Evolutionary conservation across 2,888 invertebrate species (phyloP), one percentile per base, ranked within the genome.

Genomic region (Drosophila meridiana): DNA sequence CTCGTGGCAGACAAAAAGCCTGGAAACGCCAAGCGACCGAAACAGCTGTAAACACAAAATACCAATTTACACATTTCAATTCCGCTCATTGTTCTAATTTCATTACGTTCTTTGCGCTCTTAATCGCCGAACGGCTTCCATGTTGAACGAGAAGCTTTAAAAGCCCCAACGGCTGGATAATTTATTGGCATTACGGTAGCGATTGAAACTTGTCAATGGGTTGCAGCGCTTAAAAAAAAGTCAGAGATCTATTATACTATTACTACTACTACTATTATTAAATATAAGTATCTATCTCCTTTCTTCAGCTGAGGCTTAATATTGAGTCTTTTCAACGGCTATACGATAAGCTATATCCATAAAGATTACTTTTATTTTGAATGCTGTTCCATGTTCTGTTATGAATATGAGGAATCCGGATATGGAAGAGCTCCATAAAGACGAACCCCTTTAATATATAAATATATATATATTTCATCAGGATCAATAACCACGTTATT

Each of bases 21-120:
- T 28, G 59, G 47, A 20, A 14, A 9, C 32, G 50, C 1, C 48
- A 42, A 3, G 13, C 34, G 7, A 6, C 60, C 42, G 36, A 34
- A 70, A 58, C 58, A 62, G 42, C 53, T 50, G 65, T 50, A 42
- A 75, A 56, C 32, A 52, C 52, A 67, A 63, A 28, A 63, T 64
- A 59, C 45, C 36, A 60, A 53, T 73, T 73, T 50, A 36, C 65
- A 36, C 61, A 60, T 69, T 61, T 74, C 42, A 48, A 57, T 67
- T 45, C 45, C 20, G 47, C 30, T 36, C 34, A 40, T 56, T 30
- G 28, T n/a, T 38, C 56, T 32, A 52, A 34, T 52, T 52, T 52
- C 32, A 20, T 14, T 11, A 6, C 30, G 4, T 9, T 9, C 11
- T 14, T 11, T 28, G 0, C 36, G 53, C 20, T 4, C 26, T 65